These are phyloP conservation scores for cat (Felis catus) DNA, from an alignment of 2,113 vertebrate genomes.

Conservation along the genomic window DNA sequence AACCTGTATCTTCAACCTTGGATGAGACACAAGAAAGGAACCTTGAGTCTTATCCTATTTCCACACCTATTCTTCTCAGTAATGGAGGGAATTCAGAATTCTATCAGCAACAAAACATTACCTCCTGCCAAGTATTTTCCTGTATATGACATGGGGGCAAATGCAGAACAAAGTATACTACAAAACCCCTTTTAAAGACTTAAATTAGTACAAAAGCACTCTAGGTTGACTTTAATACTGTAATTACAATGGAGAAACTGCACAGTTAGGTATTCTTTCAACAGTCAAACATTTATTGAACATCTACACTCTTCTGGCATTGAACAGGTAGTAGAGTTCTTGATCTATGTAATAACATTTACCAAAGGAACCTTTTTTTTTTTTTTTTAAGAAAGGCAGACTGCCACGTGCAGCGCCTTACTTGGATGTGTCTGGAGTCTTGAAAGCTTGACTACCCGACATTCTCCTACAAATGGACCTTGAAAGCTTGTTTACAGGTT, in stretches of 20 bases:
- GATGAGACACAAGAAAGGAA: neutral
- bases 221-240: neutral
- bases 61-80: neutral
- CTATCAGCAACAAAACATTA: conserved; percentile 19
- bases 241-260: neutral
- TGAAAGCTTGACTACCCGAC: no score
- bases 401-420: no score
- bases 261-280: neutral
- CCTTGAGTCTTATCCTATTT: neutral
- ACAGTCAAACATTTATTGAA: conserved; percentile 11
- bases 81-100: conserved; percentile 25
- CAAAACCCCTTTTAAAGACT: neutral
- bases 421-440: no score
- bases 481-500: no score
- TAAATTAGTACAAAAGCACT: neutral
- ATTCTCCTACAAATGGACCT: no score
- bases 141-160: neutral
- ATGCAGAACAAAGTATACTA: neutral
- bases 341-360: neutral
- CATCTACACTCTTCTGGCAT: neutral
- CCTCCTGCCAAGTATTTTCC: neutral
- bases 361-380: neutral
- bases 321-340: conserved; percentile 27
- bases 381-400: neutral
- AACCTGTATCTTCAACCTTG: neutral